Evolutionary conservation across 1,140 invertebrate genomes (phyloP).

Genomic region (Drosophila pallidifrons): DNA sequence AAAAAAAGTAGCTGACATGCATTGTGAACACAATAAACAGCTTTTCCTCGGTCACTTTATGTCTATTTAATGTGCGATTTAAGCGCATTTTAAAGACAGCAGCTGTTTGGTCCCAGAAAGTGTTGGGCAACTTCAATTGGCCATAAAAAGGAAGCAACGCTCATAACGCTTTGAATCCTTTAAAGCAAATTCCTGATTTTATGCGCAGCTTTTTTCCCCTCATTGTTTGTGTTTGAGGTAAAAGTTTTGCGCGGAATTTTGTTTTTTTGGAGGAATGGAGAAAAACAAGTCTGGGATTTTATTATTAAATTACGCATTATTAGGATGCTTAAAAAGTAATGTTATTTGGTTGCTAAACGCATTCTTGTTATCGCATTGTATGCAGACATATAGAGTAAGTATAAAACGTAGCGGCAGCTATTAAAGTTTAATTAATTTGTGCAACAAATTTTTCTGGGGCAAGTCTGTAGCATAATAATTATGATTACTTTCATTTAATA

Average conservation of each 20-base stretch:
- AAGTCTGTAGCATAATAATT: slow-evolving; percentile 32
- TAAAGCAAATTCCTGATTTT: slow-evolving; percentile 9
- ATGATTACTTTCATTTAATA: slow-evolving; percentile 52
- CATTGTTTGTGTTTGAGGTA: neutral
- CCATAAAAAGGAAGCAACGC: slow-evolving; percentile 18
- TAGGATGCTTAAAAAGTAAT: slow-evolving; percentile 4
- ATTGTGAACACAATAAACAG: neutral
- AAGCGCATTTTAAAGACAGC: neutral
- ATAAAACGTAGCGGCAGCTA: neutral
- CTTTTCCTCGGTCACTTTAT: neutral
- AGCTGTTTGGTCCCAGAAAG: slow-evolving; percentile 6
- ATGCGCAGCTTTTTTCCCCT: neutral
- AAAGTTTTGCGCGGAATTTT: neutral
- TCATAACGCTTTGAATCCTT: neutral
- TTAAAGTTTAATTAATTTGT: slow-evolving; percentile 42
- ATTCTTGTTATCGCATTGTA: slow-evolving; percentile 23
- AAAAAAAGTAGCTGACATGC: no score
- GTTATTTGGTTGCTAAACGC: slow-evolving; percentile 13
- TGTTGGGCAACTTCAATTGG: slow-evolving; percentile 5
- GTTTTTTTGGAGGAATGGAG: neutral
- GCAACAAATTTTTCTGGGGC: slow-evolving; percentile 30
- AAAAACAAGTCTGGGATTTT: neutral
- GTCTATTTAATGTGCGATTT: slow-evolving; percentile 3
- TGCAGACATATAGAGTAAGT: neutral
- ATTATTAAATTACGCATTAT: slow-evolving; percentile 17